A percentile compares a stretch with the other conserved stretches of the same genome.
Evolutionary conservation across 2,888 invertebrate species (phyloP).

Genomic region (Gisinianus flammeolus): DNA sequence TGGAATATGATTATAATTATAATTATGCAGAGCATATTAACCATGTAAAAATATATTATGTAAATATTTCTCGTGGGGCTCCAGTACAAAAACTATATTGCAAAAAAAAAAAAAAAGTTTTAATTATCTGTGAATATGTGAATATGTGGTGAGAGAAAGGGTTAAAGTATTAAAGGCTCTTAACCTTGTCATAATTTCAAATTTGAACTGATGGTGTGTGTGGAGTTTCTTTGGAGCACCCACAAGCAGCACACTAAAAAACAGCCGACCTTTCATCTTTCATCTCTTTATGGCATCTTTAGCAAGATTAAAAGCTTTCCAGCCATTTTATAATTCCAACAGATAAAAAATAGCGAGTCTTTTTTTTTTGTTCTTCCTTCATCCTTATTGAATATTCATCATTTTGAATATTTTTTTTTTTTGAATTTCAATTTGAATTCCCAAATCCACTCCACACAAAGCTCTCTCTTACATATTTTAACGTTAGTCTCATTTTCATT

Average conservation of each 20-base stretch:
- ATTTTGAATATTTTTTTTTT: no score
- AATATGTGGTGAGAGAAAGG: not conserved
- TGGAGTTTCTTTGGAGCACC: not conserved
- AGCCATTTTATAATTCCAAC: not conserved
- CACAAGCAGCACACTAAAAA: not conserved
- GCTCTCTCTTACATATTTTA: no score
- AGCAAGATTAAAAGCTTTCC: not conserved
- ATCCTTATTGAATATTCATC: no score
- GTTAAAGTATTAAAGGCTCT: not conserved
- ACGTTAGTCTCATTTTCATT: no score
- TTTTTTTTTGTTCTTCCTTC: not conserved
- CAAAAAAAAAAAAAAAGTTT: not conserved
- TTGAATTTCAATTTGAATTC: no score
- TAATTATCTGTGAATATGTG: not conserved
- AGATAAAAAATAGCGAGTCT: not conserved
- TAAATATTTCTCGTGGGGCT: no score
- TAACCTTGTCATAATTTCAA: not conserved
- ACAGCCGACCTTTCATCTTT: not conserved
- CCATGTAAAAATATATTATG: no score
- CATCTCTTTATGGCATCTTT: not conserved
- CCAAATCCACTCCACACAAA: no score
- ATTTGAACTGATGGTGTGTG: not conserved
- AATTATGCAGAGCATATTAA: no score
- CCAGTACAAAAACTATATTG: no score
- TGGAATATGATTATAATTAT: no score